Evolutionary conservation across 2,113 vertebrate genomes (phyloP).

Genomic region (Morone saxatilis): DNA sequence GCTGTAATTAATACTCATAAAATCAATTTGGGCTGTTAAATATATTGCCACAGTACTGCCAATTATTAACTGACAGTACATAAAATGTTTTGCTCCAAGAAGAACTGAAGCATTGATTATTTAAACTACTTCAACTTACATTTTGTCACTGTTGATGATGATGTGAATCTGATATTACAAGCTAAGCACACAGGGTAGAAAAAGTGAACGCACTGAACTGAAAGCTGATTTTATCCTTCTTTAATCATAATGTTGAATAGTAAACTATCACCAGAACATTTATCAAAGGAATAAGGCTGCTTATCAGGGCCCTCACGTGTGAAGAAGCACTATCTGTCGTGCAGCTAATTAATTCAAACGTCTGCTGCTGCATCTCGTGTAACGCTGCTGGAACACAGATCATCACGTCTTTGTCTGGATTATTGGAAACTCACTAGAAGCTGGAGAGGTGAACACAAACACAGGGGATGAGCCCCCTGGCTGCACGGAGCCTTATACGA

Average conservation of each 20-base stretch:
- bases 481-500: slow-evolving; percentile 50
- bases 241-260: slow-evolving; percentile 1
- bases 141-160: neutral
- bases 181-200: neutral
- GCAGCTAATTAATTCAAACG: neutral
- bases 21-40: neutral
- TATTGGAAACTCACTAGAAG: slow-evolving; percentile 52
- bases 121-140: neutral
- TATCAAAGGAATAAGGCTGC: neutral
- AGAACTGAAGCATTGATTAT: slow-evolving; percentile 24
- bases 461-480: slow-evolving; percentile 57
- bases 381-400: slow-evolving; percentile 14
- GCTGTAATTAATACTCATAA: neutral
- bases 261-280: neutral
- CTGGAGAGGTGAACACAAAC: slow-evolving; percentile 73
- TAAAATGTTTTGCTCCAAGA: neutral
- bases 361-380: slow-evolving; percentile 23
- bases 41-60: slow-evolving; percentile 1
- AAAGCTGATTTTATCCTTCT: slow-evolving; percentile 7
- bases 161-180: slow-evolving; percentile 2
- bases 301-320: slow-evolving; percentile 12
- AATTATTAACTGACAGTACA: neutral
- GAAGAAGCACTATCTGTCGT: neutral
- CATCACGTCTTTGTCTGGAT: slow-evolving; percentile 38
- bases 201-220: neutral